Evolutionary conservation across 2,797 vertebrate genomes (phyloP).

Genomic region (Heliangelus exortis): DNA sequence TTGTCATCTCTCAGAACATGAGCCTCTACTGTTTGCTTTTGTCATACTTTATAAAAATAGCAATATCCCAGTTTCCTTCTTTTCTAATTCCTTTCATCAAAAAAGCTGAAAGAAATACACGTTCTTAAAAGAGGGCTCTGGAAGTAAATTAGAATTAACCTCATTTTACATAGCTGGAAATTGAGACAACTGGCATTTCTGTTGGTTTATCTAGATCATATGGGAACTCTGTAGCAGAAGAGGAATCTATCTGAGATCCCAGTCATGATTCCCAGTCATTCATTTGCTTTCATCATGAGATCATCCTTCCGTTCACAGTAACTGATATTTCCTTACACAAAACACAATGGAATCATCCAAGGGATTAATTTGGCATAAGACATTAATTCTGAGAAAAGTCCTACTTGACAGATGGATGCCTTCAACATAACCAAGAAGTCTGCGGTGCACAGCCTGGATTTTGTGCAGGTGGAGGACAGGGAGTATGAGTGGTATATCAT

Average conservation of each 20-base stretch:
- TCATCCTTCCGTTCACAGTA: constrained; percentile 41
- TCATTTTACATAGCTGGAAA: background rate
- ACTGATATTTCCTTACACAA: constrained; percentile 42
- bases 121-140: background rate
- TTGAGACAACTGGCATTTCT: background rate
- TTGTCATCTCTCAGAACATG: background rate
- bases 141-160: background rate
- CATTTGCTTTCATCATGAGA: constrained; percentile 44
- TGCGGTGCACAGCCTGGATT: constrained; percentile 6
- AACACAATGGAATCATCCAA: constrained; percentile 31
- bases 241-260: background rate
- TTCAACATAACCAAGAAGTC: constrained; percentile 43
- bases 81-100: background rate
- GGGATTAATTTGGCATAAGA: constrained; percentile 54
- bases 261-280: background rate
- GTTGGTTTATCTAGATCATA: background rate
- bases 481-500: constrained; percentile 52
- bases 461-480: constrained; percentile 63
- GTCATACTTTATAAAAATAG: constrained; percentile 14
- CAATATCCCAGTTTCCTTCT: background rate
- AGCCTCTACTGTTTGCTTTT: background rate
- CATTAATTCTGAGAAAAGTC: constrained; percentile 36
- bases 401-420: constrained; percentile 24
- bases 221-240: background rate
- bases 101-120: background rate